Percentiles rank a stretch among this genome's conserved stretches.
These are phyloP conservation scores for Oligia latruncula DNA, from an alignment of 2,888 invertebrate species.

Conservation along the genomic window DNA sequence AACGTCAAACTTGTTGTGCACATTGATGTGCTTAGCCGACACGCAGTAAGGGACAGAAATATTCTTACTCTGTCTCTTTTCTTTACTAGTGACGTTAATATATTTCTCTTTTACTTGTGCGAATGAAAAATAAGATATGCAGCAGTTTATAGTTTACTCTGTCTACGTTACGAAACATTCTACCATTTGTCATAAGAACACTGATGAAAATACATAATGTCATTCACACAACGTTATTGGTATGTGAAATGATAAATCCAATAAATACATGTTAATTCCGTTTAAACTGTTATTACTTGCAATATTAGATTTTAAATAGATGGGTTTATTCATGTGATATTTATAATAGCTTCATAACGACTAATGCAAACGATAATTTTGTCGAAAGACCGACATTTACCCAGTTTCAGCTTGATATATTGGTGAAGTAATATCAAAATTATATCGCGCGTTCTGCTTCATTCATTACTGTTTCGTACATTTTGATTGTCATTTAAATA, in stretches of 20 bases:
- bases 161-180: conserved; percentile 19
- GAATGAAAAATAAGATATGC: too few species aligned
- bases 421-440: conserved; percentile 50
- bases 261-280: conserved; percentile 60
- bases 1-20: too few species aligned
- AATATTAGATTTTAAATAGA: conserved; percentile 66
- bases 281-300: conserved; percentile 66
- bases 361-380: conserved; percentile 67
- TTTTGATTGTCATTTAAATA: conserved; percentile 45
- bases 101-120: too few species aligned
- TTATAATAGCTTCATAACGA: conserved; percentile 67
- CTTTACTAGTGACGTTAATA: too few species aligned
- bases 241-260: conserved; percentile 58
- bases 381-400: conserved; percentile 62
- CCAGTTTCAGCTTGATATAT: conserved; percentile 59
- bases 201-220: conserved; percentile 51
- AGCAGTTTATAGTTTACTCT: too few species aligned
- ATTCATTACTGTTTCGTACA: conserved; percentile 38
- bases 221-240: conserved; percentile 54
- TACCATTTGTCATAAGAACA: conserved; percentile 51
- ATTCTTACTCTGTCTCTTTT: too few species aligned
- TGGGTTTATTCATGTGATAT: conserved; percentile 62
- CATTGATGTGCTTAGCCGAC: too few species aligned
- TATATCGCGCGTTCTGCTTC: conserved; percentile 14
- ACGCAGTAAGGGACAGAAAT: too few species aligned